Evolutionary conservation across 2,113 vertebrate genomes (phyloP).

Genomic region (Murina feae): DNA sequence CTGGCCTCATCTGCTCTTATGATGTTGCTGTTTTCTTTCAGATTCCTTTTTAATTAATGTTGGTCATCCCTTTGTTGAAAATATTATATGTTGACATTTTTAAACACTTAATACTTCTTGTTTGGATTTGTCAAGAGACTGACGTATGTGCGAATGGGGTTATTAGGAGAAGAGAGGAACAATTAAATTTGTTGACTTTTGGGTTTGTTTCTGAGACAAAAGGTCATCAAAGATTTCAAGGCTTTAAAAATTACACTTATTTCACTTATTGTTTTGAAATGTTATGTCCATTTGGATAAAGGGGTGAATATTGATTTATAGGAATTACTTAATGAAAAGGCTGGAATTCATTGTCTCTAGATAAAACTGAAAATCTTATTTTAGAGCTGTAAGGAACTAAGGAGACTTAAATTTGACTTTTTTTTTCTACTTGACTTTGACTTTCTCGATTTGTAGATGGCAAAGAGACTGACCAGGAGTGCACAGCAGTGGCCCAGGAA

Average conservation of each 20-base stretch:
- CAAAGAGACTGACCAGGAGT: background rate
- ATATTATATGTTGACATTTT: constrained; percentile 44
- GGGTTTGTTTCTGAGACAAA: constrained; percentile 12
- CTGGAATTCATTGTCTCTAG: background rate
- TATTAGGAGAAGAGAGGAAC: background rate
- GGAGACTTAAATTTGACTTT: background rate
- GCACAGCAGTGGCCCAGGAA: background rate
- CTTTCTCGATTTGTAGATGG: background rate
- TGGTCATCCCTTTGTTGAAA: background rate
- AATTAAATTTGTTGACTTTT: constrained; percentile 31
- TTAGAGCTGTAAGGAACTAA: background rate
- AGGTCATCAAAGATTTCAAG: background rate
- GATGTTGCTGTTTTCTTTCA: constrained; percentile 64
- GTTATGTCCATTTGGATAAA: background rate
- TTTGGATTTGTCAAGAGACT: constrained; percentile 32
- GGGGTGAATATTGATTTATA: background rate
- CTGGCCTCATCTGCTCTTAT: background rate
- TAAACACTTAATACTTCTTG: constrained; percentile 14
- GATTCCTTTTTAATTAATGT: constrained; percentile 80
- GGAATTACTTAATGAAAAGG: background rate
- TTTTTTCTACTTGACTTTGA: background rate
- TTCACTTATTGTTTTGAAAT: background rate
- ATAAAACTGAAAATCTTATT: background rate
- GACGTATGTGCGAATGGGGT: background rate
- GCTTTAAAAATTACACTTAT: background rate